Evolutionary conservation across 2,797 vertebrate genomes (phyloP).

Genomic region (Yasuhikotakia modesta): DNA sequence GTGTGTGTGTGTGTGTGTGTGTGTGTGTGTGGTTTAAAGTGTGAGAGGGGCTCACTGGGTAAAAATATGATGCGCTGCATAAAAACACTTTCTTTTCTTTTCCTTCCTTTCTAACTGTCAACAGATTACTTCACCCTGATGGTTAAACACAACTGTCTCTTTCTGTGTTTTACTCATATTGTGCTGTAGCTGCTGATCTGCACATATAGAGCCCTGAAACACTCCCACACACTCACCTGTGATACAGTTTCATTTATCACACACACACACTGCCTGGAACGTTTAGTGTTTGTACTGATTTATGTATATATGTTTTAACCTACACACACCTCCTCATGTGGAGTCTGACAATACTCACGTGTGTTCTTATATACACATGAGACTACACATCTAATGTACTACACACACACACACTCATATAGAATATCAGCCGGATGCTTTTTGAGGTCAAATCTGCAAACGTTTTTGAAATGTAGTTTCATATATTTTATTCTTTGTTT

Average conservation of each 20-base stretch:
- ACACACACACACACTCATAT: background rate
- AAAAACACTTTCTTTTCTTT: constrained; percentile 40
- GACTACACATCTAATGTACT: background rate
- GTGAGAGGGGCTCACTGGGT: background rate
- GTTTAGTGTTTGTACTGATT: constrained; percentile 1
- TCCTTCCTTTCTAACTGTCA: constrained; percentile 55
- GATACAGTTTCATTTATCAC: constrained; percentile 25
- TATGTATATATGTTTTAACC: constrained; percentile 19
- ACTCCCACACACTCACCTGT: constrained; percentile 30
- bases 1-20: constrained; percentile 10
- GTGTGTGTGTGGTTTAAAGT: constrained; percentile 37
- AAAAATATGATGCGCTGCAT: constrained; percentile 33
- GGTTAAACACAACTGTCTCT: constrained; percentile 2
- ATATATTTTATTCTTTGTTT: background rate
- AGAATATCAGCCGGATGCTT: background rate
- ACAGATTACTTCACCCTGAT: constrained; percentile 17
- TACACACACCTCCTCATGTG: background rate
- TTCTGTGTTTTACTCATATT: constrained; percentile 5
- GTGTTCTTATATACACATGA: background rate
- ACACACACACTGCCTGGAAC: constrained; percentile 4
- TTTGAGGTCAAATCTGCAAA: no score
- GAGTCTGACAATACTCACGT: no score
- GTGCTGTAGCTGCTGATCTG: constrained; percentile 9
- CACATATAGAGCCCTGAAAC: constrained; percentile 14
- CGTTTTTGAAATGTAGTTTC: background rate